phyloP scores from a whole-genome alignment of 2,113 vertebrate species.

The Serinus canaria region DNA sequence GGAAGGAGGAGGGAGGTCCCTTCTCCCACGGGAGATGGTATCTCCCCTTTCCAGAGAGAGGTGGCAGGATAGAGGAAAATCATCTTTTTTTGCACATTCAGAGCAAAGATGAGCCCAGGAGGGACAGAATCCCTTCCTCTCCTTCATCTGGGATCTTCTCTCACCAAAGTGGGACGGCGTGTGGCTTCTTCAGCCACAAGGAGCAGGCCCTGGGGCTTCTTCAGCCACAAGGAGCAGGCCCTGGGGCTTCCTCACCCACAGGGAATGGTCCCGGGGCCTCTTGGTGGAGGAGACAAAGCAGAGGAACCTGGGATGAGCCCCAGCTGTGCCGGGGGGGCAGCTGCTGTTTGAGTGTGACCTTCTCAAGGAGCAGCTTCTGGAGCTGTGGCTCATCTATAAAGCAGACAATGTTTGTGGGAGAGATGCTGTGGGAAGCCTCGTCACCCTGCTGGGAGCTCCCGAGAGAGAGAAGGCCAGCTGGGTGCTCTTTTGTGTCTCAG shows the following conservation, averaged over 20 bases:
- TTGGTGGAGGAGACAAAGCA: neutral
- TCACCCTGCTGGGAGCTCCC: neutral
- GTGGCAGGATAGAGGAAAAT: neutral
- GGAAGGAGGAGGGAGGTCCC: neutral
- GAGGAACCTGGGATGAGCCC: neutral
- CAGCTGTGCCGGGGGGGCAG: neutral
- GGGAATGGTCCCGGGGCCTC: neutral
- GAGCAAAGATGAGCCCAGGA: neutral
- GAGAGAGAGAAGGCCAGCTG: neutral
- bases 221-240: too few species aligned
- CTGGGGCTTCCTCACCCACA: too few species aligned
- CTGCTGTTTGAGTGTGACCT: neutral
- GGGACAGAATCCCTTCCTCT: neutral
- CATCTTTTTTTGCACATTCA: neutral
- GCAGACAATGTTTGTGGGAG: neutral
- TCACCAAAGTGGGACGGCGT: neutral
- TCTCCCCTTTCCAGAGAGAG: neutral
- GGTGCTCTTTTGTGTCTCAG: neutral
- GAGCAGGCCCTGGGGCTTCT: neutral
- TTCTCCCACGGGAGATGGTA: neutral
- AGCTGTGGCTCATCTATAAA: neutral
- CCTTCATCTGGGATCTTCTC: neutral
- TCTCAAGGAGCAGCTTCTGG: neutral
- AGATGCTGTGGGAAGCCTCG: neutral
- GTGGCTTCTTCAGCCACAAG: neutral